Conservation (phyloP, 2,797 vertebrate species). For the Pristis pectinata region DNA sequence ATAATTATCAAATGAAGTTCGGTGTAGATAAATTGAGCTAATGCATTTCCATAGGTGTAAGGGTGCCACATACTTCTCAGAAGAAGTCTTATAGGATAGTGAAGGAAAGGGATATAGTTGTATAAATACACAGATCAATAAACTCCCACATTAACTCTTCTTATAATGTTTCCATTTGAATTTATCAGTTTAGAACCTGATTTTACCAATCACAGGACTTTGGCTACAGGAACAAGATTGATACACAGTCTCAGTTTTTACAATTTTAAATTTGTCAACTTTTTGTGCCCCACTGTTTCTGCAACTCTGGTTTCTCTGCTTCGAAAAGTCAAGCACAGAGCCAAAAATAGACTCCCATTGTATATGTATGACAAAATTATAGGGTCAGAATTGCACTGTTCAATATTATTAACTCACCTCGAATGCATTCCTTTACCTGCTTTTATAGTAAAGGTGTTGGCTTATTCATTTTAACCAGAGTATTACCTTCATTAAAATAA, state of each 20-base stretch:
- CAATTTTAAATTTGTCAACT: neutral
- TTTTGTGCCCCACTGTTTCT: neutral
- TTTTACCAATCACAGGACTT: neutral
- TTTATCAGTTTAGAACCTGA: neutral
- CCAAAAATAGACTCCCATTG: neutral
- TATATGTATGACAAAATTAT: neutral
- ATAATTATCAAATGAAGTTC: too few species aligned
- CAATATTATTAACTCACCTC: neutral
- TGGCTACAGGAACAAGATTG: neutral
- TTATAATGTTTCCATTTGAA: neutral
- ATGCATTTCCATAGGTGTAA: too few species aligned
- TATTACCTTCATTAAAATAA: neutral
- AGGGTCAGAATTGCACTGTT: neutral
- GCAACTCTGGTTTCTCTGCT: neutral
- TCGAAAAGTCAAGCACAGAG: neutral
- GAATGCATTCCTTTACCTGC: neutral
- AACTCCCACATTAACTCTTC: neutral
- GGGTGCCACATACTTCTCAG: too few species aligned
- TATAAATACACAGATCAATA: too few species aligned
- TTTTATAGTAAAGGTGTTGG: neutral
- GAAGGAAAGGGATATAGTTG: too few species aligned
- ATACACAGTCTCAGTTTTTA: neutral
- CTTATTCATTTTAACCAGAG: neutral
- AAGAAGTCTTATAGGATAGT: too few species aligned
- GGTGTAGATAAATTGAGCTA: too few species aligned